Evolutionary conservation across 2,888 invertebrate species (phyloP).

Genomic region (Caenorhabditis parvicauda): DNA sequence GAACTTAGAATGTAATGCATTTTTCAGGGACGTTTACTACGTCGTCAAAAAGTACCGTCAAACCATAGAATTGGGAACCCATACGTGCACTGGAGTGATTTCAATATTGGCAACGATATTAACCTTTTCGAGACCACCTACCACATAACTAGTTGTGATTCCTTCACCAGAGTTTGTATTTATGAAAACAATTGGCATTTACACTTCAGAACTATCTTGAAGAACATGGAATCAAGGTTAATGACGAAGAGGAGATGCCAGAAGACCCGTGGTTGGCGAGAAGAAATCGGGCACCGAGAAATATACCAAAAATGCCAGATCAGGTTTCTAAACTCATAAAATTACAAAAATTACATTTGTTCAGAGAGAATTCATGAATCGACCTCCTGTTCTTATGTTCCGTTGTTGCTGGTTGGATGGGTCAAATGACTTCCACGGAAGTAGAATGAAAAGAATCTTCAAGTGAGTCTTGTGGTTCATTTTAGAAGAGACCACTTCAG

Average conservation of each 20-base stretch:
- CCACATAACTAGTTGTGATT: slow-evolving; percentile 31
- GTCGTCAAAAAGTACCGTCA: slow-evolving; percentile 33
- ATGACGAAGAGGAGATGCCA: slow-evolving; percentile 32
- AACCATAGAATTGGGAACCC: slow-evolving; percentile 22
- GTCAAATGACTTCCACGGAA: slow-evolving; percentile 34
- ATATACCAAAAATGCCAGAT: slow-evolving; percentile 25
- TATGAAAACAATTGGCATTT: not conserved
- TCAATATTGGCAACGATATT: slow-evolving; percentile 36
- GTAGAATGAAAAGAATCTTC: slow-evolving; percentile 28
- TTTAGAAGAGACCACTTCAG: slow-evolving; percentile 7
- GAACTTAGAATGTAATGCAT: not conserved
- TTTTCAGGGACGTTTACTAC: slow-evolving; percentile 26
- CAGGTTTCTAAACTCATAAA: not conserved
- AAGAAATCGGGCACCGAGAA: slow-evolving; percentile 15
- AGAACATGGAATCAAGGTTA: slow-evolving; percentile 37
- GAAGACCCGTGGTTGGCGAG: slow-evolving; percentile 36
- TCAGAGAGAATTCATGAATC: slow-evolving; percentile 29
- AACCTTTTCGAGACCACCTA: slow-evolving; percentile 37
- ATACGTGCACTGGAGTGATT: slow-evolving; percentile 39
- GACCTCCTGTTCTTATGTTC: slow-evolving; percentile 28
- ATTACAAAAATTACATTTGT: not conserved
- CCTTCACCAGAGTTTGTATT: slow-evolving; percentile 27
- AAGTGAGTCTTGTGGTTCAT: slow-evolving; percentile 5
- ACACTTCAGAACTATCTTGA: slow-evolving; percentile 32
- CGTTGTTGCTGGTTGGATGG: slow-evolving; percentile 40